Evolutionary conservation across 1,140 invertebrate genomes (phyloP).

Genomic region (Drosophila simulans): DNA sequence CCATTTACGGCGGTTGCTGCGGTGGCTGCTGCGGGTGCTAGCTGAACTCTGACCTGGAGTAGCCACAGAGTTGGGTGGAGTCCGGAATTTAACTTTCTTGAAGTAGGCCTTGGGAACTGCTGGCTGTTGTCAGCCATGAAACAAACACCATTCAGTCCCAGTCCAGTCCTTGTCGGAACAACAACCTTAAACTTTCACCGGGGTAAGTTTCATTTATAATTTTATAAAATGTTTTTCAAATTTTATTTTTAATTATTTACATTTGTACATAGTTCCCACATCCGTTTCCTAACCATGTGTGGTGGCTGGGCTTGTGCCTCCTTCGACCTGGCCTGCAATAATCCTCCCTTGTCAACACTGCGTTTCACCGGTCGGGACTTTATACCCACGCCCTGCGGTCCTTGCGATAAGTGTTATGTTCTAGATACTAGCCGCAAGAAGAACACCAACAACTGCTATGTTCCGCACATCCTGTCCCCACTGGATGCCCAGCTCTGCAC

Average conservation of each 20-base stretch:
- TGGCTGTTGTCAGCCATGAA: background rate
- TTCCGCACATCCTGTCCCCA: conserved; percentile 12
- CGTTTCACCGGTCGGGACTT: conserved; percentile 60
- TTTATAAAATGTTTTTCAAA: background rate
- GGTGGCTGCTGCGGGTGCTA: conserved; percentile 33
- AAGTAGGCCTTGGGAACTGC: conserved; percentile 8
- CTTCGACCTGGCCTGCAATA: conserved; percentile 54
- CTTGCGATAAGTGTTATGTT: conserved; percentile 47
- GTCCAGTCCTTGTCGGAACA: conserved; percentile 13
- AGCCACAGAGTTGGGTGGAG: conserved; percentile 11
- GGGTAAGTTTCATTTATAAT: conserved; percentile 17
- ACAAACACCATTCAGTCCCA: background rate
- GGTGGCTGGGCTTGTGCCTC: conserved; percentile 70
- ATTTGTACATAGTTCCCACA: background rate
- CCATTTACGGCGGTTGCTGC: conserved; percentile 26
- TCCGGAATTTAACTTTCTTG: background rate
- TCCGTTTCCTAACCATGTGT: conserved; percentile 46
- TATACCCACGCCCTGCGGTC: conserved; percentile 64
- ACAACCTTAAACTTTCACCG: background rate
- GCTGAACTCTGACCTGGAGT: conserved; percentile 9
- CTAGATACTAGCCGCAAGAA: conserved; percentile 44
- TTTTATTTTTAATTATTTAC: background rate
- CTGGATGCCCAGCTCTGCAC: conserved; percentile 12
- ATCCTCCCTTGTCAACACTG: conserved; percentile 59
- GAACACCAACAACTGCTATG: conserved; percentile 38